Base-by-base conservation (phyloP, 2,888 invertebrate species). In the Volucella inflata region DNA sequence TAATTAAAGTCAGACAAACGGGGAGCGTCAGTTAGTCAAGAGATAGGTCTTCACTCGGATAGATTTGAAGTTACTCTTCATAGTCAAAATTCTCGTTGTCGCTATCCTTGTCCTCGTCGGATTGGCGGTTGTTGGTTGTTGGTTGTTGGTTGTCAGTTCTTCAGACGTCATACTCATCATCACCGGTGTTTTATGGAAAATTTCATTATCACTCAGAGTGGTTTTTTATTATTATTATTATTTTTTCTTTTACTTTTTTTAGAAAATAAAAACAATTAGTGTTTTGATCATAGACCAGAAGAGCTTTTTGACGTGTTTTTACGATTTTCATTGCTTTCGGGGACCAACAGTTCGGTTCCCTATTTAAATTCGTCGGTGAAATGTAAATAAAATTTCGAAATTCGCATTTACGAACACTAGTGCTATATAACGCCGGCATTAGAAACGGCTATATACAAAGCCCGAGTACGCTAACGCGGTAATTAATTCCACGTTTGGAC, bases 1-100 rank as follows among this genome's bases (percentile, higher is more conserved):
- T 80, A 85, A 81, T 81, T 85, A 85, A 85, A 76, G 77, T 50
- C 81, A 57, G 59, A 68, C 71, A 68, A 81, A 72, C 71, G 76
- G 72, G 51, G 76, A 81, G 68, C 60, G 71, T 64, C 85, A 76
- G 72, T 81, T 81, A 85, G 76, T 85, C 72, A 85, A 72, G 81
- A 81, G 70, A 79, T 59, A 72, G 77, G 55, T 80, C 75, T 65
- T 84, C 70, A 48, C 48, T 67, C 74, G 84, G 70, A 75, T 75
- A 84, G 84, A 79, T 79, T 84, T 70, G 59, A 38, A 46, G 30
- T 30, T 30, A 30, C 30, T 30, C 30, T 6, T 30, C 30, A 6
- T 30, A 30, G 30, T 30, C 30, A 1, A 30, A 30, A 30, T 30
- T 75, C 42, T 74, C 57, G 14, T 67, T 78, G 60, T 53, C 62